Evolutionary conservation across 1,140 invertebrate genomes (phyloP), one percentile per base, ranked within the genome.

Genomic region (Drosophila nasuta): DNA sequence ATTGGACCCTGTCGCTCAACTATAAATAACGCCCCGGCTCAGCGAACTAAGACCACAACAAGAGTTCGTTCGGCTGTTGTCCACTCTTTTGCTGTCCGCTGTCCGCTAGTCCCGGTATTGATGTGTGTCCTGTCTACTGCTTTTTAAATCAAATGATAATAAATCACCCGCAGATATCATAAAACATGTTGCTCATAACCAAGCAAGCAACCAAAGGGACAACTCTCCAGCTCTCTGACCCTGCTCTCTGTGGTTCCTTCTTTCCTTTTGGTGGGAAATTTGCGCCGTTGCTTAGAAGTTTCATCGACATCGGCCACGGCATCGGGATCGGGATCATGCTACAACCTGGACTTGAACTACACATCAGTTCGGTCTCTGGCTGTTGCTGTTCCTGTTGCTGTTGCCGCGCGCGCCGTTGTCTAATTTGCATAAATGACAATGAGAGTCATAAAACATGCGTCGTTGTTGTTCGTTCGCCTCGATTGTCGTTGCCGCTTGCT

Each of bases 61-160:
- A 38, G 35, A 57, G 30, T 38, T 17, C 5, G 30, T 20, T 58
- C 35, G 11, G 35, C 30, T 41, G 17, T 8, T 10, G 33, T 43
- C 13, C 35, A 7, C 48, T 63, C 63, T 20, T 25, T 48, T 41
- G 13, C 6, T 17, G 30, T 71, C 64, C 56, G 5, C 56, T 33
- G 72, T 75, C 82, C 58, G 20, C 60, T 52, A n/a, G 7, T 74
- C 38, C 77, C 75, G 71, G 60, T 89, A 88, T 88, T 88, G 83
- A 88, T 89, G 83, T 89, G 83, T 83, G 83, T 87, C 86, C 79
- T 82, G 87, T 88, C 89, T 79, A 82, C 82, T 91, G 90, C 90
- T 91, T 90, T 90, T 91, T 91, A 91, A 91, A 91, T 91, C 90
- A 91, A 91, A 91, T 91, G 90, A 91, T 91, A 91, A 91, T 91